phyloP scores from a whole-genome alignment of 2,797 vertebrate species.

The Rhabdophis nuchalis region DNA sequence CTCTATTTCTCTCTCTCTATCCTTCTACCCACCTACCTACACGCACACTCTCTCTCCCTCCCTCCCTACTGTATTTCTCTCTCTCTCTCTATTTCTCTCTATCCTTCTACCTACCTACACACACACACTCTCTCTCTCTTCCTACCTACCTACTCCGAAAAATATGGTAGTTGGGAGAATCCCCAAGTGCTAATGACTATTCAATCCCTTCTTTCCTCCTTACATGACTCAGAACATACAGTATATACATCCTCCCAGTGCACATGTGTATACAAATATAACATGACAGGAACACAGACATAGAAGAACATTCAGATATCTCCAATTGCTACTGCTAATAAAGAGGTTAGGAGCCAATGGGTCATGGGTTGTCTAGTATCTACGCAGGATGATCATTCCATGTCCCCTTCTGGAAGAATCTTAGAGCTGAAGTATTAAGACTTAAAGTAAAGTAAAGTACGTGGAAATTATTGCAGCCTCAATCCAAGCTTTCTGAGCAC shows the following conservation, averaged over 20 bases:
- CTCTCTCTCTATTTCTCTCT: too few species aligned
- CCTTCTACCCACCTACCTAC: too few species aligned
- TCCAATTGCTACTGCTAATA: not conserved
- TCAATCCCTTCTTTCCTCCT: not conserved
- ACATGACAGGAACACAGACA: not conserved
- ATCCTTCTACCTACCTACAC: too few species aligned
- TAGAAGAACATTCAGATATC: not conserved
- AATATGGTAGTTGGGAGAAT: not conserved
- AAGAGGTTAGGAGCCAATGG: not conserved
- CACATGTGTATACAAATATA: not conserved
- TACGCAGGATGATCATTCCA: not conserved
- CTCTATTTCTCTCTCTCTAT: too few species aligned
- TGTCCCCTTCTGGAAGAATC: not conserved
- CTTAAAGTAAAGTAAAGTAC: conserved; percentile 7
- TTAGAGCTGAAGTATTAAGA: conserved; percentile 36
- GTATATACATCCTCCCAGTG: not conserved
- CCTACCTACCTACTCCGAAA: too few species aligned
- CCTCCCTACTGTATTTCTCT: too few species aligned
- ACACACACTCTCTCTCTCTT: too few species aligned
- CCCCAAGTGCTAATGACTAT: not conserved
- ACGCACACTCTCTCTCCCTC: too few species aligned
- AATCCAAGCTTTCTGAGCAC: conserved; percentile 45
- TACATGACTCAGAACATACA: not conserved
- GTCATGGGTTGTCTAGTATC: not conserved
- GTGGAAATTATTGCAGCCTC: conserved; percentile 29